A percentile compares a stretch with the other conserved stretches of the same genome.
phyloP scores from a whole-genome alignment of 2,113 vertebrate genomes.

The Hippopotamus amphibius region DNA sequence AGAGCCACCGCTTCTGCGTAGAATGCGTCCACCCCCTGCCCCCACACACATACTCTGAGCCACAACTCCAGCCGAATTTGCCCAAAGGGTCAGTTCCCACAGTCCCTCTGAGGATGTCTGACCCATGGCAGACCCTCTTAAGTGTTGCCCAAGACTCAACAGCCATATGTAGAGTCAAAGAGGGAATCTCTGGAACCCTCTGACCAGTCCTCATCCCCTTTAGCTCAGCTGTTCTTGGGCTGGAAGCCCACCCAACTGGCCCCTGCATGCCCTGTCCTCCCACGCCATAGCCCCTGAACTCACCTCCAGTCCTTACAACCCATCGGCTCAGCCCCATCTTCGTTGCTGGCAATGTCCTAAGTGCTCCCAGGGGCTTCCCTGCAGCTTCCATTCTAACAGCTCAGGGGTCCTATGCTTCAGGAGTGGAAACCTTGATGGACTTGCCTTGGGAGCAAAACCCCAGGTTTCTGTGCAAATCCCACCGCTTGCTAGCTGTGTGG shows the following conservation, averaged over 20 bases:
- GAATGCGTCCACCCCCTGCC: not conserved
- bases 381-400: not conserved
- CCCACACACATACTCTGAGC: not conserved
- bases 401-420: not conserved
- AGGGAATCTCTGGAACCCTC: not conserved
- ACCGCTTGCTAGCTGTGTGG: not conserved
- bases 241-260: not conserved
- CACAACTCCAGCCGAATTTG: not conserved
- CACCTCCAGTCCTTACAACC: not conserved
- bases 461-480: not conserved
- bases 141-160: not conserved
- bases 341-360: no score
- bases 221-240: not conserved
- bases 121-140: not conserved
- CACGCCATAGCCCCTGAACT: not conserved
- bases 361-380: not conserved
- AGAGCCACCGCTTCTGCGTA: not conserved
- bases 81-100: not conserved
- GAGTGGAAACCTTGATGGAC: not conserved
- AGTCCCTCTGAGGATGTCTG: not conserved
- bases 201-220: not conserved
- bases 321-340: fast-evolving
- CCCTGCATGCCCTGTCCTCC: not conserved
- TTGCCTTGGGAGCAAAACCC: not conserved
- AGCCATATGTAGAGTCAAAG: not conserved